Evolutionary conservation across 2,888 invertebrate genomes (phyloP).

Genomic region (Nemoura dubitans): DNA sequence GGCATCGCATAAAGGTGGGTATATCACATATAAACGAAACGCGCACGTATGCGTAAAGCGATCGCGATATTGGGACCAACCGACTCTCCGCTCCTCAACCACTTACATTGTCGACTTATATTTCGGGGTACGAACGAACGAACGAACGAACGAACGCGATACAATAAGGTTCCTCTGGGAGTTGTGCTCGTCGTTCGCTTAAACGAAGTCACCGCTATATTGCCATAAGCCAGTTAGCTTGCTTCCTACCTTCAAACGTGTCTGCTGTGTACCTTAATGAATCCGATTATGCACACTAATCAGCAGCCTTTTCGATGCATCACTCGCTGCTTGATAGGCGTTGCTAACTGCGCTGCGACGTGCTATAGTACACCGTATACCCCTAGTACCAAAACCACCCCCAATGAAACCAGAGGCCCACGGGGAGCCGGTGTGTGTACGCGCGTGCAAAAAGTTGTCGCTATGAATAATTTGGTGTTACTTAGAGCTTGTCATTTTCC

Average conservation of each 20-base stretch:
- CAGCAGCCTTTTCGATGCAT: constrained; percentile 1
- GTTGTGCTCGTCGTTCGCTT: not conserved
- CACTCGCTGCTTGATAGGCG: not conserved
- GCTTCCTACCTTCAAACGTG: constrained; percentile 14
- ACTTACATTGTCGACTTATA: constrained; percentile 7
- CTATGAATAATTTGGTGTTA: constrained; percentile 27
- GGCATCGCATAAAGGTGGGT: not conserved
- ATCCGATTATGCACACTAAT: constrained; percentile 26
- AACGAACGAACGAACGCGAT: not conserved
- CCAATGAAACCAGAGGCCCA: not conserved
- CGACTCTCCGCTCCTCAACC: not conserved
- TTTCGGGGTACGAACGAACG: not conserved
- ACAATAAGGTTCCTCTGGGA: constrained; percentile 1
- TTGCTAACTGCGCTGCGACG: not conserved
- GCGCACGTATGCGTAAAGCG: not conserved
- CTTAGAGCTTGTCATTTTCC: constrained; percentile 21
- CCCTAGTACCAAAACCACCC: not conserved
- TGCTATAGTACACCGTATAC: no score
- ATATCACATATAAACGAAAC: not conserved
- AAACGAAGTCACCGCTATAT: not conserved
- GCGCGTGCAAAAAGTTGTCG: not conserved
- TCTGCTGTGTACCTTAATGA: constrained; percentile 19
- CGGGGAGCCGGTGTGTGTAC: not conserved
- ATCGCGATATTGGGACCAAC: not conserved
- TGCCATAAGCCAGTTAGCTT: constrained; percentile 8